Evolutionary conservation across 2,797 vertebrate genomes (phyloP).

Genomic region (Taenioides sp.): DNA sequence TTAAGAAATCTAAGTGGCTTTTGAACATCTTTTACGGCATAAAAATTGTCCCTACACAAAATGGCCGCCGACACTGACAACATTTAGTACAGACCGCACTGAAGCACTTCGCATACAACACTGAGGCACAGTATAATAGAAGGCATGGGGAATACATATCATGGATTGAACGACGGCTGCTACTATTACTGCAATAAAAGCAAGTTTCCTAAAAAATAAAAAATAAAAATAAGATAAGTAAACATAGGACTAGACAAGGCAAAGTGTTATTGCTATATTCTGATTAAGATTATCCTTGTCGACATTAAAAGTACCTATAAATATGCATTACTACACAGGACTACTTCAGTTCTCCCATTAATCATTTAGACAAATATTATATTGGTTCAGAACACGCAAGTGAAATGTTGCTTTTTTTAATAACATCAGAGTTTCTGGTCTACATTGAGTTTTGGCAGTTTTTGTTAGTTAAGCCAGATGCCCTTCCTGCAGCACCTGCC

Average conservation of each 20-base stretch:
- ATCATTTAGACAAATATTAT: background rate
- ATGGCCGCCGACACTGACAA: conserved; percentile 31
- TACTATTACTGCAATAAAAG: conserved; percentile 58
- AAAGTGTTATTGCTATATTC: conserved; percentile 65
- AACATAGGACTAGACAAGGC: conserved; percentile 53
- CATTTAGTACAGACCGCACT: conserved; percentile 58
- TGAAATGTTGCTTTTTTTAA: background rate
- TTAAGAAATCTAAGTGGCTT: conserved; percentile 4
- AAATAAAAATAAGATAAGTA: conserved; percentile 40
- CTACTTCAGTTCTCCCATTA: background rate
- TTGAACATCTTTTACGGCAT: conserved; percentile 27
- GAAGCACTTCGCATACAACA: conserved; percentile 68
- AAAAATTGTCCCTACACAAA: conserved; percentile 16
- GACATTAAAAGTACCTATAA: conserved; percentile 74
- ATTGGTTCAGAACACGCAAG: background rate
- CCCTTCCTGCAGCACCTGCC: too few relatives aligned
- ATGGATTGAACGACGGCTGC: conserved; percentile 48
- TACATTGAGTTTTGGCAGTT: too few relatives aligned
- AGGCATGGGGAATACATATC: conserved; percentile 52
- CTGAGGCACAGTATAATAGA: conserved; percentile 72
- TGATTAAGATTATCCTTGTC: conserved; percentile 47
- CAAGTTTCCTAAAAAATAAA: conserved; percentile 26
- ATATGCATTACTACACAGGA: conserved; percentile 54
- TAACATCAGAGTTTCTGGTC: too few relatives aligned
- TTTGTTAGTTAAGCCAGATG: too few relatives aligned